Conservation (phyloP, 2,888 invertebrate genomes). For the Lasioglossum marginatum region DNA sequence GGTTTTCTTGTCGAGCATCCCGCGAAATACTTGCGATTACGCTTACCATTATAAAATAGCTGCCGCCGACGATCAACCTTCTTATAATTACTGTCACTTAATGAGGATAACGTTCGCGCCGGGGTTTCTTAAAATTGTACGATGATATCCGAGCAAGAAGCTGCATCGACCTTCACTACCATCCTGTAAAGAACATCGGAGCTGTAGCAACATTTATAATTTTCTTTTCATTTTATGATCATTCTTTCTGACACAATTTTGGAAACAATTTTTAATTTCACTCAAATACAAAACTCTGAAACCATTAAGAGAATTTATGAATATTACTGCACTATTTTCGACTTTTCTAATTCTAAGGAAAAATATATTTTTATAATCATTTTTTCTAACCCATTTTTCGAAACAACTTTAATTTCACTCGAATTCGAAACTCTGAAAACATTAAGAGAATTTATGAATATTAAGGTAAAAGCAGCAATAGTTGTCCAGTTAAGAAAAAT, state of each 20-base stretch:
- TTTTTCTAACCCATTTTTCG: no score
- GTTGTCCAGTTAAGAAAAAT: no score
- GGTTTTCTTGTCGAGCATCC: conserved; percentile 9
- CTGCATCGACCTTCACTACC: not conserved
- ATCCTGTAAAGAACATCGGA: not conserved
- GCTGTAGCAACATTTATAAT: not conserved
- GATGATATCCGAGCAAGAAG: conserved; percentile 1
- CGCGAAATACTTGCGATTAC: conserved; percentile 31
- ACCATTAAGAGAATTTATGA: no score
- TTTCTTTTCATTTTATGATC: not conserved
- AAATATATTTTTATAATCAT: no score
- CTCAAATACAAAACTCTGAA: no score
- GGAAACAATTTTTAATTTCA: no score
- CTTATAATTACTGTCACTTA: conserved; percentile 44
- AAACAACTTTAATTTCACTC: no score
- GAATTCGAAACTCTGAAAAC: no score
- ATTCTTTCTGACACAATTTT: not conserved
- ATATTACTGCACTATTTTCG: no score
- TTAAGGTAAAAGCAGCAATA: no score
- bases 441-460: no score
- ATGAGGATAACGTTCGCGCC: conserved; percentile 29
- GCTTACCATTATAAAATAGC: conserved; percentile 27
- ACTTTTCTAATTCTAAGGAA: no score
- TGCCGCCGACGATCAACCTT: conserved; percentile 20
- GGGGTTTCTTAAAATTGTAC: not conserved